These are phyloP conservation scores for Leptinotarsa peninsularis DNA, from an alignment of 2,888 invertebrate genomes.

Conservation along the genomic window DNA sequence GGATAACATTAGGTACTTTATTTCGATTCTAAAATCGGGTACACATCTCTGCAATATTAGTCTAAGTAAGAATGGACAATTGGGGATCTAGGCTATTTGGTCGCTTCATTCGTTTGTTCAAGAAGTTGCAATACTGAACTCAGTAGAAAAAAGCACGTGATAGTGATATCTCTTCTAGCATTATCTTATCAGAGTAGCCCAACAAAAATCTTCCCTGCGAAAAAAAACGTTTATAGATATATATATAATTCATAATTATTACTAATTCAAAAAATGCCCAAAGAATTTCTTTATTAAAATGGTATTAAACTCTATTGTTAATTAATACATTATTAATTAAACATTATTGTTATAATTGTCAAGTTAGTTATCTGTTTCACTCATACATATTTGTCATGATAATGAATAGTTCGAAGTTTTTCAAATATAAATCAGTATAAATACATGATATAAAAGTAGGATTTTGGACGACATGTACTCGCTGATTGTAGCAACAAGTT, in stretches of 20 bases:
- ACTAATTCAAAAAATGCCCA: slow-evolving; percentile 61
- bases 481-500: slow-evolving; percentile 42
- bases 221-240: slow-evolving; percentile 29
- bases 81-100: slow-evolving; percentile 61
- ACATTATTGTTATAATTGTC: slow-evolving; percentile 64
- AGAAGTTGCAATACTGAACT: slow-evolving; percentile 55
- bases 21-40: slow-evolving; percentile 59
- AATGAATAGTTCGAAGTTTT: slow-evolving; percentile 66
- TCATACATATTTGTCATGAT: slow-evolving; percentile 57
- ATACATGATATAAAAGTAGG: slow-evolving; percentile 66
- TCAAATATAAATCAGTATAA: slow-evolving; percentile 66
- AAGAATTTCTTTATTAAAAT: slow-evolving; percentile 65
- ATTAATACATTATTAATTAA: slow-evolving; percentile 62
- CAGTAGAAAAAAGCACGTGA: slow-evolving; percentile 43
- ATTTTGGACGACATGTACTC: slow-evolving; percentile 60
- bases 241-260: slow-evolving; percentile 24
- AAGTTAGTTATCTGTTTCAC: slow-evolving; percentile 53
- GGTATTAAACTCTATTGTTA: slow-evolving; percentile 66
- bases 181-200: slow-evolving; percentile 30
- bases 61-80: slow-evolving; percentile 62
- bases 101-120: slow-evolving; percentile 57
- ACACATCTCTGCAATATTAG: slow-evolving; percentile 62
- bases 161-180: slow-evolving; percentile 26
- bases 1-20: slow-evolving; percentile 60
- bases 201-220: slow-evolving; percentile 44